Percentiles rank a stretch among this genome's conserved stretches.
Conservation (phyloP, 2,797 vertebrate species). For the Lutjanus campechanus region DNA sequence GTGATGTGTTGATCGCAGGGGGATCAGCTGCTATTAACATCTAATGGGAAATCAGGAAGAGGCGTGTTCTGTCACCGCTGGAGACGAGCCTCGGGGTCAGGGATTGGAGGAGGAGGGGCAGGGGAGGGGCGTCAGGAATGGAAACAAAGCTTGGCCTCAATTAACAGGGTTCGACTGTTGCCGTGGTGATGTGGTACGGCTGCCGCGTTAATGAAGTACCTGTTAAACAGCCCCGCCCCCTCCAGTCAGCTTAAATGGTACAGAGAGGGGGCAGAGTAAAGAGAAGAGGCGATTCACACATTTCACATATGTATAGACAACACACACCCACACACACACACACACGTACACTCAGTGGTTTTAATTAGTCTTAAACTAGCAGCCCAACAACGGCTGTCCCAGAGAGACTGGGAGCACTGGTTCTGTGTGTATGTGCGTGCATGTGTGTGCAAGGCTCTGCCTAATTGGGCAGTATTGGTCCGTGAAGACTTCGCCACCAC, state of each 20-base stretch:
- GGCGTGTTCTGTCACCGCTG: conserved; percentile 80
- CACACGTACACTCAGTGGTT: conserved; percentile 72
- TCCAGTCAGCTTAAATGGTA: conserved; percentile 83
- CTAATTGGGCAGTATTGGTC: conserved; percentile 86
- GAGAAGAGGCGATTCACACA: conserved; percentile 65
- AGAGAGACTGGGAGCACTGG: conserved; percentile 74
- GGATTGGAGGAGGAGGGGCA: conserved; percentile 80
- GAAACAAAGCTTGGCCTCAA: conserved; percentile 87
- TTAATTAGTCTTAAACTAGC: conserved; percentile 89
- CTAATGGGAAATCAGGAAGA: conserved; percentile 87
- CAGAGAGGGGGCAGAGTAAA: conserved; percentile 66
- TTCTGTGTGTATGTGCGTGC: conserved; percentile 53
- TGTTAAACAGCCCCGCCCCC: conserved; percentile 84
- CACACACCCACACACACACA: conserved; percentile 53
- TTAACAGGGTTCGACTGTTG: conserved; percentile 85
- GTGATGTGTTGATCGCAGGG: conserved; percentile 79
- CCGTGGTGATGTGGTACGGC: conserved; percentile 83
- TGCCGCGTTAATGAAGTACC: conserved; percentile 89
- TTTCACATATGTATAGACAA: conserved; percentile 64
- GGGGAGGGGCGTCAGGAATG: conserved; percentile 78
- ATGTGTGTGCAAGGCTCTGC: conserved; percentile 61
- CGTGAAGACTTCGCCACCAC: conserved; percentile 81
- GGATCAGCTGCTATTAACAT: conserved; percentile 84
- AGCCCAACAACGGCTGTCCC: conserved; percentile 79
- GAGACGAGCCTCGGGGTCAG: conserved; percentile 80